Evolutionary conservation across 1,140 invertebrate species (phyloP).

Genomic region (Eciton burchellii): DNA sequence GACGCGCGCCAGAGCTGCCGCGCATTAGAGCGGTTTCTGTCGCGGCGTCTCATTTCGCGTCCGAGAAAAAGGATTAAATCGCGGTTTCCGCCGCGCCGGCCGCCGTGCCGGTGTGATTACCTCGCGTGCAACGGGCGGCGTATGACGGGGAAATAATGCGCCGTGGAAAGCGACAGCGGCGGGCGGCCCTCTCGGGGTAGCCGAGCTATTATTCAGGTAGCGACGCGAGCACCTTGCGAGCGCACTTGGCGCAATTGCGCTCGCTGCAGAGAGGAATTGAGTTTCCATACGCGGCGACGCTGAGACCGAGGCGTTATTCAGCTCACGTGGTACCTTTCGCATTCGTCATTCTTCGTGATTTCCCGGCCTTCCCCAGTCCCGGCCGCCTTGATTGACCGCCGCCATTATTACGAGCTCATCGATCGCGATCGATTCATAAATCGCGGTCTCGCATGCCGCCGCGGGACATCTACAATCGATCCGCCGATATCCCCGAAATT

Average conservation of each 20-base stretch:
- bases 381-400: background rate
- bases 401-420: background rate
- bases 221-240: constrained; percentile 51
- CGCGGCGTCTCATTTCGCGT: constrained; percentile 57
- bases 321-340: too few relatives aligned
- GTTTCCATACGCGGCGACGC: background rate
- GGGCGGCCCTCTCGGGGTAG: too few relatives aligned
- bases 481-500: constrained; percentile 3
- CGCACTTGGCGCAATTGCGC: constrained; percentile 29
- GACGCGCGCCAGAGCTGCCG: constrained; percentile 50
- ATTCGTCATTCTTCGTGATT: too few relatives aligned
- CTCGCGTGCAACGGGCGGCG: constrained; percentile 31
- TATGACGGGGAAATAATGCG: constrained; percentile 62
- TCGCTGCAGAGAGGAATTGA: constrained; percentile 20
- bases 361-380: too few relatives aligned
- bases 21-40: constrained; percentile 65
- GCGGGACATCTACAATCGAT: background rate
- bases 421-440: constrained; percentile 10
- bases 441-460: background rate
- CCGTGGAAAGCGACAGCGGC: constrained; percentile 48
- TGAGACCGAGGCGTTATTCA: too few relatives aligned
- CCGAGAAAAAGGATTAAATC: constrained; percentile 68
- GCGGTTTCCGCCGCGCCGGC: constrained; percentile 59
- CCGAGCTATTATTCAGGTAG: constrained; percentile 61
- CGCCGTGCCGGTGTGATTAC: constrained; percentile 62